phyloP scores from a whole-genome alignment of 1,140 invertebrate genomes.

The Heliconius hewitsoni region DNA sequence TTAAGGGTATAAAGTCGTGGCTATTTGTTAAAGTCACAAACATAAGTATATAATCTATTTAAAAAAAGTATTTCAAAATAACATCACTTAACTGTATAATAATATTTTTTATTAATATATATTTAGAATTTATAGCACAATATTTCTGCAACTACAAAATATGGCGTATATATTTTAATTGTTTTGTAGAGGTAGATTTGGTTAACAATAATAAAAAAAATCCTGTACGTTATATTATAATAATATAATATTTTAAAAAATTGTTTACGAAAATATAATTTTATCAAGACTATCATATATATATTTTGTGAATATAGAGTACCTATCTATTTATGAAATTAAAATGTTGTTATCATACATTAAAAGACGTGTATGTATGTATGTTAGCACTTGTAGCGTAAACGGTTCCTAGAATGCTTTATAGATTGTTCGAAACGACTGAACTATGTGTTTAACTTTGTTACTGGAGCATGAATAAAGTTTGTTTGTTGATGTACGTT shows the following conservation, averaged over 20 bases:
- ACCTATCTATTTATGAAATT: not conserved
- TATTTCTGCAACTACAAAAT: no score
- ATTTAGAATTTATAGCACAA: no score
- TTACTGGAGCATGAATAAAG: conserved; percentile 60
- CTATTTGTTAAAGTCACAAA: not conserved
- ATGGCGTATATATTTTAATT: not conserved
- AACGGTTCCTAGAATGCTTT: not conserved
- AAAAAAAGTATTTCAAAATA: not conserved
- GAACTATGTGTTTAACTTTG: conserved; percentile 52
- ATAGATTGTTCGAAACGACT: conserved; percentile 29
- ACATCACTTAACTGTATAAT: not conserved
- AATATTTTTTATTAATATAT: no score
- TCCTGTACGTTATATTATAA: no score
- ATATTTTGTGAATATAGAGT: not conserved
- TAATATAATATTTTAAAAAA: no score
- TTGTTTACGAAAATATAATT: not conserved
- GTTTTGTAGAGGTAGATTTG: no score
- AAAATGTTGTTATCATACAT: not conserved
- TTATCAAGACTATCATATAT: not conserved
- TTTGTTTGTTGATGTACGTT: conserved; percentile 51
- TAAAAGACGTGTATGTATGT: not conserved
- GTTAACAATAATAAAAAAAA: no score
- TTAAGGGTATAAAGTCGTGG: not conserved
- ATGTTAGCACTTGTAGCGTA: not conserved
- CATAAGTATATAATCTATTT: not conserved